phyloP scores from a whole-genome alignment of 2,113 vertebrate genomes.

The Prinia subflava region DNA sequence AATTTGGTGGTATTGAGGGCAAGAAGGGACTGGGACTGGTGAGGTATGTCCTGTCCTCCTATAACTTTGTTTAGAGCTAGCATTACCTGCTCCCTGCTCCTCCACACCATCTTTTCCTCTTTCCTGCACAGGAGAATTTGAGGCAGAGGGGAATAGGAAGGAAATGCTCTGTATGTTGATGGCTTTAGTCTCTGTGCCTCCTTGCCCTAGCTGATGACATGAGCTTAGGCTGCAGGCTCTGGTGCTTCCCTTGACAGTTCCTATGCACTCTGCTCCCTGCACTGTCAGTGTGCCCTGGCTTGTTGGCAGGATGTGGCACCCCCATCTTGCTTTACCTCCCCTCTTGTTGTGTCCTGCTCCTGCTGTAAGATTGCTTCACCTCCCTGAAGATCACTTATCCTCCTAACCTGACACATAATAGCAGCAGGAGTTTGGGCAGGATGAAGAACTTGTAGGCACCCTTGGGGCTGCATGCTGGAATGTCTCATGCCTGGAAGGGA shows the following conservation, averaged over 20 bases:
- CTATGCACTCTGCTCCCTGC: not conserved
- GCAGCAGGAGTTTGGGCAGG: not conserved
- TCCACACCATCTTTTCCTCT: not conserved
- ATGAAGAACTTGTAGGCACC: not conserved
- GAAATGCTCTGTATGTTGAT: not conserved
- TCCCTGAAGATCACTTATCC: not conserved
- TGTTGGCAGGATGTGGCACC: not conserved
- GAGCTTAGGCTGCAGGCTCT: not conserved
- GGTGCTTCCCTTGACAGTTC: not conserved
- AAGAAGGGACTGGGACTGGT: not conserved
- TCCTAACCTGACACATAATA: not conserved
- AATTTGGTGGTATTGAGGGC: not conserved
- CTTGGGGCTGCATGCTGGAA: not conserved
- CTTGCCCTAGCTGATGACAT: not conserved
- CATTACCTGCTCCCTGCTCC: not conserved
- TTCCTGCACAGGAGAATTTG: not conserved
- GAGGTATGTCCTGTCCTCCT: not conserved
- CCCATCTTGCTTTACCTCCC: not conserved
- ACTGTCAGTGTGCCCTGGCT: not conserved
- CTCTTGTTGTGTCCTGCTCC: not conserved
- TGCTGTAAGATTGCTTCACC: not conserved
- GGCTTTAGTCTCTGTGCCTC: not conserved
- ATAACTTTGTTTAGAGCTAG: not conserved
- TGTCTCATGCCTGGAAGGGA: not conserved
- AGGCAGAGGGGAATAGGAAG: not conserved